Conservation (phyloP, 2,113 vertebrate species). For the Taurulus bubalis region DNA sequence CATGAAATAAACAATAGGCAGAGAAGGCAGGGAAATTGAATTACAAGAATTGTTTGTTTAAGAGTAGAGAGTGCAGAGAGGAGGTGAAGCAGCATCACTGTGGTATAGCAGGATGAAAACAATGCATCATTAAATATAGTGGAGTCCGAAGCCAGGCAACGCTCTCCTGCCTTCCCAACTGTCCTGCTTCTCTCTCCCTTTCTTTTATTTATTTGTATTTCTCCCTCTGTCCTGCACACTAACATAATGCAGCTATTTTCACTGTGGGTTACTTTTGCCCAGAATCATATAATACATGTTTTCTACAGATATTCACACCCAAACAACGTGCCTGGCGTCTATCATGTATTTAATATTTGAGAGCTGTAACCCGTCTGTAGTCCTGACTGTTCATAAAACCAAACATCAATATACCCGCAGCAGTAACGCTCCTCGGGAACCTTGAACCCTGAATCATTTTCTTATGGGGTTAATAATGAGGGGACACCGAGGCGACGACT, state of each 20-base stretch:
- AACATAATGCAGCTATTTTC: constrained; percentile 28
- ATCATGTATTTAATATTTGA: constrained; percentile 50
- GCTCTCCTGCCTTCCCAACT: constrained; percentile 54
- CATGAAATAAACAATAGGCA: constrained; percentile 96
- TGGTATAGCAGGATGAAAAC: constrained; percentile 70
- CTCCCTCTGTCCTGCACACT: constrained; percentile 6
- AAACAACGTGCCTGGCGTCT: constrained; percentile 6
- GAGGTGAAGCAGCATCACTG: constrained; percentile 67
- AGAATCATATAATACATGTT: constrained; percentile 21
- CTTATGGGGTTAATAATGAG: constrained; percentile 79
- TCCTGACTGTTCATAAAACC: constrained; percentile 68
- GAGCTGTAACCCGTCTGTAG: constrained; percentile 41
- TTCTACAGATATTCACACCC: constrained; percentile 13
- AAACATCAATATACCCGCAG: constrained; percentile 65
- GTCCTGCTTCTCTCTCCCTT: constrained; percentile 21
- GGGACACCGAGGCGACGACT: constrained; percentile 78
- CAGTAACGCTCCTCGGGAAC: constrained; percentile 40
- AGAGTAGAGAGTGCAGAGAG: constrained; percentile 53
- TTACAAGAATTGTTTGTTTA: constrained; percentile 86
- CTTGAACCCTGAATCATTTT: constrained; percentile 75
- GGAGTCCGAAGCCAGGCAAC: constrained; percentile 59
- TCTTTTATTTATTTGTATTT: constrained; percentile 11
- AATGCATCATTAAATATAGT: constrained; percentile 81
- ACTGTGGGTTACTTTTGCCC: constrained; percentile 12
- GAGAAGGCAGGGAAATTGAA: constrained; percentile 87